phyloP scores from a whole-genome alignment of 2,113 vertebrate genomes.

The Carlito syrichta region DNA sequence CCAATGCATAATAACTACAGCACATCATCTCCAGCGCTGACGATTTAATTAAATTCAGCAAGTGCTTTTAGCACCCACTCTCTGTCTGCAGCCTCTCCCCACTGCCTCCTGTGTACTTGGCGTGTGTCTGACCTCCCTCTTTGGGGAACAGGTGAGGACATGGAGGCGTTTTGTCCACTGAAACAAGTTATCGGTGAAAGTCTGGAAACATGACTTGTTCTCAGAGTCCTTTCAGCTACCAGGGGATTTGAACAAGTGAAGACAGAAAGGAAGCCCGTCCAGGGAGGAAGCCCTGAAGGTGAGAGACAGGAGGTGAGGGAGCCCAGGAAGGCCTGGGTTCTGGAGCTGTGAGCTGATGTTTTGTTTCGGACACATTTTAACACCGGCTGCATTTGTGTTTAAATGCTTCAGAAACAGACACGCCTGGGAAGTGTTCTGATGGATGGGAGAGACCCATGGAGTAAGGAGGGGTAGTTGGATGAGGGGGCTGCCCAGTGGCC shows the following conservation, averaged over 20 bases:
- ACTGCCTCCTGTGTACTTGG: neutral
- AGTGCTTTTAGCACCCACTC: neutral
- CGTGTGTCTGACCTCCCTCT: rapidly evolving
- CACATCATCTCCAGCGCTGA: neutral
- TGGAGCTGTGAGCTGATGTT: neutral
- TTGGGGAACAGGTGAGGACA: neutral
- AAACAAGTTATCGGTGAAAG: neutral
- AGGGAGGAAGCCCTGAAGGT: neutral
- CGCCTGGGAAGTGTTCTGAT: neutral
- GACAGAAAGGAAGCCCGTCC: neutral
- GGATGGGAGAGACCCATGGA: neutral
- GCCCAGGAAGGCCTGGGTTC: neutral
- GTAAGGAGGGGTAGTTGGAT: neutral
- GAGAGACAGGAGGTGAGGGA: neutral
- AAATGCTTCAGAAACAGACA: neutral
- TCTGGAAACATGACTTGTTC: neutral
- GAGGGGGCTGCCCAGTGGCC: neutral
- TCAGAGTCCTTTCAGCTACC: neutral
- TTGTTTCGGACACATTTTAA: neutral
- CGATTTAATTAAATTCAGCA: neutral
- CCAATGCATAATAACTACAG: neutral
- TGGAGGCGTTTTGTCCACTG: neutral
- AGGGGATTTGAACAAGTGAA: neutral
- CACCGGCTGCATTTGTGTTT: neutral
- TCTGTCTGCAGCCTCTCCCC: neutral